These are phyloP conservation scores for Amphipyra berbera DNA, from an alignment of 2,888 invertebrate species.

Conservation along the genomic window DNA sequence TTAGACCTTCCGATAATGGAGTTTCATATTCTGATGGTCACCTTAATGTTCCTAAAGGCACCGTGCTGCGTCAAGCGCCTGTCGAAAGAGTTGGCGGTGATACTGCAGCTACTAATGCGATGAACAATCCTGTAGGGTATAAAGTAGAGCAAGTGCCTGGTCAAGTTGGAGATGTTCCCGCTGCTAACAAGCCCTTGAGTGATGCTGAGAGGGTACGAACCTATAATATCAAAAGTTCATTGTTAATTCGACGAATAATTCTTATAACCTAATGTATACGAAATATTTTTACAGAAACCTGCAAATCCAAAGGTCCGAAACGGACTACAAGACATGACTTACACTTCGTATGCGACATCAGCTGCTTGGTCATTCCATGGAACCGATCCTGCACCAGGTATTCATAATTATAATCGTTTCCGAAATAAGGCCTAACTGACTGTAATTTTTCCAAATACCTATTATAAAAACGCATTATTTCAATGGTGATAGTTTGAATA, in stretches of 20 bases:
- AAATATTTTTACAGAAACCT: slow-evolving; percentile 49
- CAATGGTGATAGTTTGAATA: slow-evolving; percentile 1
- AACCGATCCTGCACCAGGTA: slow-evolving; percentile 43
- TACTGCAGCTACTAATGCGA: slow-evolving; percentile 66
- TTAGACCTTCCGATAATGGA: slow-evolving; percentile 62
- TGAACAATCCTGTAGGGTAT: slow-evolving; percentile 45
- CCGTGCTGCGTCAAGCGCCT: slow-evolving; percentile 58
- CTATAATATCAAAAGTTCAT: neutral
- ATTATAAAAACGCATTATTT: neutral
- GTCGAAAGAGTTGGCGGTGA: slow-evolving; percentile 81
- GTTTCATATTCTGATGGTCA: slow-evolving; percentile 73
- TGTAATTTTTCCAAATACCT: neutral
- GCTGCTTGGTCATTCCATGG: slow-evolving; percentile 85
- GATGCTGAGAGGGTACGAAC: slow-evolving; percentile 59
- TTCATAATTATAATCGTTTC: slow-evolving; percentile 41
- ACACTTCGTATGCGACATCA: slow-evolving; percentile 74
- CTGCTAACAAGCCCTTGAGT: slow-evolving; percentile 58
- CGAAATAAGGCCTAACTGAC: slow-evolving; percentile 24
- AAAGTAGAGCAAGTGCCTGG: slow-evolving; percentile 60
- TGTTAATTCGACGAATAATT: neutral
- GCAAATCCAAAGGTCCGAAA: slow-evolving; percentile 68
- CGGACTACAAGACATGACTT: slow-evolving; percentile 83
- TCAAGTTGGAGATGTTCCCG: slow-evolving; percentile 72
- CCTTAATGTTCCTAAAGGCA: slow-evolving; percentile 61
- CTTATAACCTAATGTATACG: neutral